Evolutionary conservation across 2,888 invertebrate genomes (phyloP).

Genomic region (Acrocera orbiculus): DNA sequence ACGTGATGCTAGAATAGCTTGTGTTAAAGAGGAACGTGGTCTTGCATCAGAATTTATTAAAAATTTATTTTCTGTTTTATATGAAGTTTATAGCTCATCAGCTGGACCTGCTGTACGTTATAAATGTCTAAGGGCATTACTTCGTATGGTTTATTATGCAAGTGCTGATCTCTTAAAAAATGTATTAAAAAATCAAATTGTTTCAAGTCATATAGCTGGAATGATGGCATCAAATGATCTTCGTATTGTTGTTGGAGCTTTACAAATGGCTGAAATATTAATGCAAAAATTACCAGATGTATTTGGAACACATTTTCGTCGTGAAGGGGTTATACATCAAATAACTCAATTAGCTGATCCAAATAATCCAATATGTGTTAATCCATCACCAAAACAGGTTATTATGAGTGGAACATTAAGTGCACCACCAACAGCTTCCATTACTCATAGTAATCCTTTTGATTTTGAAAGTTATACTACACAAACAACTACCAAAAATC

Average conservation of each 20-base stretch:
- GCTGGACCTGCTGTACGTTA: slow-evolving; percentile 95
- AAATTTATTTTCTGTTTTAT: slow-evolving; percentile 82
- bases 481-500: slow-evolving; percentile 8
- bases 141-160: slow-evolving; percentile 93
- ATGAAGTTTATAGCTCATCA: slow-evolving; percentile 96
- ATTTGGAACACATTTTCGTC: slow-evolving; percentile 86
- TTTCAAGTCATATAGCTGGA: slow-evolving; percentile 92
- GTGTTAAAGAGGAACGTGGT: slow-evolving; percentile 50
- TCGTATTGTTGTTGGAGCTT: slow-evolving; percentile 87
- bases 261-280: slow-evolving; percentile 92
- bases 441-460: slow-evolving; percentile 24
- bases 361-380: slow-evolving; percentile 38
- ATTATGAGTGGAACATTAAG: slow-evolving; percentile 24
- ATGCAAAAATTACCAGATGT: slow-evolving; percentile 93
- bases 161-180: slow-evolving; percentile 68
- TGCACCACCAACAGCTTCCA: slow-evolving; percentile 25
- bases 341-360: slow-evolving; percentile 51
- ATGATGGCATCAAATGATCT: slow-evolving; percentile 97
- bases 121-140: slow-evolving; percentile 86
- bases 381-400: slow-evolving; percentile 36
- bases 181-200: slow-evolving; percentile 51
- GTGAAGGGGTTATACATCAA: slow-evolving; percentile 96
- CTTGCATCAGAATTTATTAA: slow-evolving; percentile 51
- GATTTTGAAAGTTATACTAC: slow-evolving; percentile 22
- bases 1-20: slow-evolving; percentile 48